phyloP scores from a whole-genome alignment of 2,113 vertebrate genomes.

The Hoplias malabaricus region DNA sequence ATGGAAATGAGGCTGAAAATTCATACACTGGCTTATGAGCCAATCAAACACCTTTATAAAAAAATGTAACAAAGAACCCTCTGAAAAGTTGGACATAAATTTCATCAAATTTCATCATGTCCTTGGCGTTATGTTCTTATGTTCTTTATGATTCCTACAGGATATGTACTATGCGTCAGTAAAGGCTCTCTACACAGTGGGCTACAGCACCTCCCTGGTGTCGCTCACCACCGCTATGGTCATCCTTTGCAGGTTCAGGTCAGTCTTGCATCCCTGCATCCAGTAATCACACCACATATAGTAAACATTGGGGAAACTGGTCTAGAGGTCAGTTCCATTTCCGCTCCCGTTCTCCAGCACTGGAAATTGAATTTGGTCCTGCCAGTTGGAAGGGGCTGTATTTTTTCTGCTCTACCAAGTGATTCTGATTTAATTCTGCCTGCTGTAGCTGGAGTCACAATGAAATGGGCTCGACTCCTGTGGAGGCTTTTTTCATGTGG shows the following conservation, averaged over 20 bases:
- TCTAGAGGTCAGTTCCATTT: slow-evolving; percentile 1
- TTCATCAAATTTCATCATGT: too few relatives aligned
- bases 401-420: not conserved
- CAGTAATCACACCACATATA: slow-evolving; percentile 16
- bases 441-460: not conserved
- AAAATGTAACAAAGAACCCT: too few relatives aligned
- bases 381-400: not conserved
- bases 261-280: slow-evolving; percentile 54
- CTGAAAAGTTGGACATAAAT: too few relatives aligned
- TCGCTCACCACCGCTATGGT: slow-evolving; percentile 97
- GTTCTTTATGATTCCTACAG: slow-evolving; percentile 62
- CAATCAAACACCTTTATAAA: too few relatives aligned
- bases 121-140: not conserved
- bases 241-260: slow-evolving; percentile 97
- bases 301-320: not conserved
- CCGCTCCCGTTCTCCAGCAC: not conserved
- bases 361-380: slow-evolving; percentile 23
- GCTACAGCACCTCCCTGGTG: slow-evolving; percentile 95
- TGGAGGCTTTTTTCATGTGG: not conserved
- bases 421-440: slow-evolving; percentile 28
- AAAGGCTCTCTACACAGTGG: slow-evolving; percentile 95
- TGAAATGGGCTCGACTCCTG: slow-evolving; percentile 12
- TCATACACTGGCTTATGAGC: too few relatives aligned
- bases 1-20: too few relatives aligned
- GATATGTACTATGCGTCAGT: slow-evolving; percentile 88